Evolutionary conservation across 2,113 vertebrate species (phyloP), one percentile per base, ranked within the genome.

Genomic region (Ceyx cyanopectus): DNA sequence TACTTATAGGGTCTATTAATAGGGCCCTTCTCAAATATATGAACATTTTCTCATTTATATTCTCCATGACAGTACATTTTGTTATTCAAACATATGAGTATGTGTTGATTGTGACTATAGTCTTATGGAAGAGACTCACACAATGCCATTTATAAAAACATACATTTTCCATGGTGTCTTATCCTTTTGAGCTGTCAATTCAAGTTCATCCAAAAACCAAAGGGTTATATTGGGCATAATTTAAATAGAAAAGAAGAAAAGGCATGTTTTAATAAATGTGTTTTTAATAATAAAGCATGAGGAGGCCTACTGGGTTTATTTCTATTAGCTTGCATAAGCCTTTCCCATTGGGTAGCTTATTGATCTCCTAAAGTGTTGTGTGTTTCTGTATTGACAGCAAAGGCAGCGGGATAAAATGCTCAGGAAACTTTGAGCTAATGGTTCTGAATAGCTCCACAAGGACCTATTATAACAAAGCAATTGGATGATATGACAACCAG

Each of bases 401-500:
- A 83, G 53, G 77, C 79, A 74, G 72, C 2, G 8, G 93, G 67
- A 89, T 40, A 63, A 92, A 94, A 90, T 73, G 78, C 46, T 74
- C 48, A 50, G 76, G 65, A 91, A 73, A 45, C 20, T 87, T 3
- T n/a, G 41, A 93, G 75, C 5, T 12, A 72, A 61, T 1, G 1
- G 27, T 70, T 89, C 58, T 89, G 70, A 87, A 86, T 63, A 67
- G 78, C 70, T 89, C 88, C 51, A 56, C 82, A 56, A 94, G 89
- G 78, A 92, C 60, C 89, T 68, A 50, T 85, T 85, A 86, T 32
- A 95, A 61, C 4, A 5, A 69, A 84, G 78, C 41, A 70, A 68
- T 30, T 87, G 93, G 91, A 86, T 65, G 56, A 76, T 81, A 78
- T 53, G 89, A 93, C 0, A 17, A 87, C 60, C 46, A 66, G 58